Evolutionary conservation across 2,113 vertebrate species (phyloP).

Genomic region (Neolamprologus fasciatus): DNA sequence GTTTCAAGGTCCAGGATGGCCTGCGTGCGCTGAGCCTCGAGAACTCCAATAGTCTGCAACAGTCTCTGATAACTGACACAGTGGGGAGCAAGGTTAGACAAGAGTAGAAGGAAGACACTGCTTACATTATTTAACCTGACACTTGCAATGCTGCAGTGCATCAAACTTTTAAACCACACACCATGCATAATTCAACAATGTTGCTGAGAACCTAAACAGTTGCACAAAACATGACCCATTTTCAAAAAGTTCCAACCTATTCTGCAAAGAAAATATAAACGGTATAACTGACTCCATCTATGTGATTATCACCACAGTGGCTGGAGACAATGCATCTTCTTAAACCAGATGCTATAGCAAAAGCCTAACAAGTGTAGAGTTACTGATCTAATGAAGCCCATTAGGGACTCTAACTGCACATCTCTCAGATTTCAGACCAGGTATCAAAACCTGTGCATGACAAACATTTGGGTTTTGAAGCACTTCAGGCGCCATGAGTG

Average conservation of each 20-base stretch:
- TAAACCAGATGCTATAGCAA: background rate
- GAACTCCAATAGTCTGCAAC: slow-evolving; percentile 95
- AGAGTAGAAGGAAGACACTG: background rate
- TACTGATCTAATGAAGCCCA: background rate
- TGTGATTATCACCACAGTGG: background rate
- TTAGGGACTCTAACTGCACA: background rate
- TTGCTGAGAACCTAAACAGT: background rate
- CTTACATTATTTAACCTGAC: slow-evolving; percentile 47
- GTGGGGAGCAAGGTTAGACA: slow-evolving; percentile 64
- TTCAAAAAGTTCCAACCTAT: background rate
- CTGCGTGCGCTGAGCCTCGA: slow-evolving; percentile 96
- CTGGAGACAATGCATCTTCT: background rate
- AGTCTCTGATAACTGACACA: slow-evolving; percentile 95
- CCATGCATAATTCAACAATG: slow-evolving; percentile 31
- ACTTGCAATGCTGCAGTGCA: slow-evolving; percentile 29
- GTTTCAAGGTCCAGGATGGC: slow-evolving; percentile 94
- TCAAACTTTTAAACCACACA: slow-evolving; percentile 15
- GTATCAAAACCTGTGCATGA: background rate
- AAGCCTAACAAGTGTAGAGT: background rate
- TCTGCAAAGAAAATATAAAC: background rate
- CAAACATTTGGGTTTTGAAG: background rate
- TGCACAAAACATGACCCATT: background rate
- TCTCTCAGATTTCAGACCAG: background rate
- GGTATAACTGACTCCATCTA: background rate
- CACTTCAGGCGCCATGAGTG: background rate